Evolutionary conservation across 2,888 invertebrate species (phyloP).

Genomic region (Drosophila borborema): DNA sequence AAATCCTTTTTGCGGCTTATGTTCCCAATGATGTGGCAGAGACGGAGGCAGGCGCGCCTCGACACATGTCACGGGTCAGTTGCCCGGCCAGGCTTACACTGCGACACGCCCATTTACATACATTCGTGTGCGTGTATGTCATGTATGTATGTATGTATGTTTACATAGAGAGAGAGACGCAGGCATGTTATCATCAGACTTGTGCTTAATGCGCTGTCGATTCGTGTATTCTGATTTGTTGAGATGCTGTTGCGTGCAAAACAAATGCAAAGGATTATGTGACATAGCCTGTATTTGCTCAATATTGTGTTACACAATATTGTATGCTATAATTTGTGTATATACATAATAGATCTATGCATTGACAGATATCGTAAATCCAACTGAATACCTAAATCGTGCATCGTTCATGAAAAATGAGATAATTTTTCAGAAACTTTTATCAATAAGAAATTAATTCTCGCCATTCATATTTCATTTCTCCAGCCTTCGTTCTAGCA

Average conservation of each 20-base stretch:
- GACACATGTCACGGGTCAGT: slow-evolving; percentile 78
- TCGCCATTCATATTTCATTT: neutral
- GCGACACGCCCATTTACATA: slow-evolving; percentile 24
- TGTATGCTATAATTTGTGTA: too few relatives aligned
- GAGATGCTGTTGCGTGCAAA: neutral
- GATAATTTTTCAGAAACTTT: too few relatives aligned
- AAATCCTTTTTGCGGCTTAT: slow-evolving; percentile 81
- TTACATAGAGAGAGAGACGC: neutral
- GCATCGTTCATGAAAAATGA: too few relatives aligned
- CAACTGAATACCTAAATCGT: too few relatives aligned
- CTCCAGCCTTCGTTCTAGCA: neutral
- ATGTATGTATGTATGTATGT: neutral
- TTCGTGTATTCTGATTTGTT: slow-evolving; percentile 4
- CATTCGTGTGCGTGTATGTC: neutral
- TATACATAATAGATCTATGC: too few relatives aligned
- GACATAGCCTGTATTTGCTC: too few relatives aligned
- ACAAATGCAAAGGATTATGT: neutral
- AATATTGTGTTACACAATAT: too few relatives aligned
- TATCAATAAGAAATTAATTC: neutral
- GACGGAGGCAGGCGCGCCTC: neutral
- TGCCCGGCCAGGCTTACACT: slow-evolving; percentile 45
- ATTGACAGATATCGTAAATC: too few relatives aligned
- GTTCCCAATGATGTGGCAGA: slow-evolving; percentile 41
- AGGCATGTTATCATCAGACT: neutral
- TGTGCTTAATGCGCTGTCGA: slow-evolving; percentile 5